These are phyloP conservation scores for Lates japonicus DNA, from an alignment of 2,797 vertebrate species.

Conservation along the genomic window DNA sequence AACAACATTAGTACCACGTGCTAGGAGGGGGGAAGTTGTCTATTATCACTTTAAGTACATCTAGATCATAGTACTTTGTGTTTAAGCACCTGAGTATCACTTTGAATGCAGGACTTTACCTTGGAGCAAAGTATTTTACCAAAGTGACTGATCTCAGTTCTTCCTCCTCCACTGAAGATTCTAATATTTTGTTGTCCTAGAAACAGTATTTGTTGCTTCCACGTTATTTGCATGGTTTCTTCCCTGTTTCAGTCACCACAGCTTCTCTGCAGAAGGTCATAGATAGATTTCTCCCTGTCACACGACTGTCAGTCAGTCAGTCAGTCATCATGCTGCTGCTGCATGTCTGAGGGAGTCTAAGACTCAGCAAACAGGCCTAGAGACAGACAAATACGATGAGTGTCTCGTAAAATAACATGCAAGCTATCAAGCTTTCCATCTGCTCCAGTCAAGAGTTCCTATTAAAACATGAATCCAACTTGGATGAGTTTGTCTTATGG, in stretches of 20 bases:
- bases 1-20: too few species aligned
- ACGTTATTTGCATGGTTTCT: constrained; percentile 36
- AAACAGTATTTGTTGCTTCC: constrained; percentile 48
- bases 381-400: neutral
- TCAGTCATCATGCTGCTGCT: neutral
- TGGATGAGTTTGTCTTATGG: constrained; percentile 9
- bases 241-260: constrained; percentile 48
- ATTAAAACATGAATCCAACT: neutral
- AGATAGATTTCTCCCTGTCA: constrained; percentile 57
- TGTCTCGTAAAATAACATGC: neutral
- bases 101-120: neutral
- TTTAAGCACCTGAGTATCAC: too few species aligned
- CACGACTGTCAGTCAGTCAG: constrained; percentile 4
- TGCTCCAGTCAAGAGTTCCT: neutral
- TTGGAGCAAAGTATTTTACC: neutral
- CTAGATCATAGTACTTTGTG: too few species aligned
- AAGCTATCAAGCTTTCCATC: neutral
- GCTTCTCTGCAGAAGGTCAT: constrained; percentile 34
- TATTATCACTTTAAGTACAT: too few species aligned
- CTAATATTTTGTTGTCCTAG: constrained; percentile 44
- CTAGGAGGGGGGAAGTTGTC: too few species aligned
- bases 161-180: neutral
- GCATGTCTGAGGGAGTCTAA: neutral
- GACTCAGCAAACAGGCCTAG: neutral
- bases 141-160: neutral